Conservation (phyloP, 2,888 invertebrate species). For the Acanthosepion pharaonis region DNA sequence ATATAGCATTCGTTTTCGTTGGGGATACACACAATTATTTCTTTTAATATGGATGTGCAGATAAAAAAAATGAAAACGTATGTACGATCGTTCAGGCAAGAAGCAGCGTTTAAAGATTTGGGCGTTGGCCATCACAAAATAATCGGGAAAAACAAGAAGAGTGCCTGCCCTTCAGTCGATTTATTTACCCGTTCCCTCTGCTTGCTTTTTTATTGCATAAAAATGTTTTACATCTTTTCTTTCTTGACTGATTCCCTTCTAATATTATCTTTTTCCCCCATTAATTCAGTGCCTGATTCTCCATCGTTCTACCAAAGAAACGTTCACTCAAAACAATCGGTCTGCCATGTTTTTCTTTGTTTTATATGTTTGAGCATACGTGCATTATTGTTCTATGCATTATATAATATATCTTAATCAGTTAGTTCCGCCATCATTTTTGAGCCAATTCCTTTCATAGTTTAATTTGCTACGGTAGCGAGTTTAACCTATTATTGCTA, state of each 20-base stretch:
- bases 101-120: not conserved
- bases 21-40: no score
- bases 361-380: not conserved
- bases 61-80: no score
- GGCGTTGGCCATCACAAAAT: conserved; percentile 16
- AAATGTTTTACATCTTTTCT: not conserved
- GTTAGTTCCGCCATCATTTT: no score
- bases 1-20: no score
- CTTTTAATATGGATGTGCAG: no score
- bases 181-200: not conserved
- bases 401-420: not conserved
- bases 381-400: not conserved
- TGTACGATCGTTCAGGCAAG: no score
- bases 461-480: no score
- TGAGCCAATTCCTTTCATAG: no score
- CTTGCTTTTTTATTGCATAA: not conserved
- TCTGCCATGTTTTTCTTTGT: not conserved
- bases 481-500: no score
- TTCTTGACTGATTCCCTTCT: not conserved
- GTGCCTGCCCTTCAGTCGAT: not conserved
- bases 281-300: not conserved
- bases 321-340: not conserved
- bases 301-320: not conserved
- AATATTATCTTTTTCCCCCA: not conserved
- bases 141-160: not conserved